A percentile compares a stretch with the other conserved stretches of the same genome.
Conservation (phyloP, 1,140 invertebrate genomes). For the Metaphire vulgaris region DNA sequence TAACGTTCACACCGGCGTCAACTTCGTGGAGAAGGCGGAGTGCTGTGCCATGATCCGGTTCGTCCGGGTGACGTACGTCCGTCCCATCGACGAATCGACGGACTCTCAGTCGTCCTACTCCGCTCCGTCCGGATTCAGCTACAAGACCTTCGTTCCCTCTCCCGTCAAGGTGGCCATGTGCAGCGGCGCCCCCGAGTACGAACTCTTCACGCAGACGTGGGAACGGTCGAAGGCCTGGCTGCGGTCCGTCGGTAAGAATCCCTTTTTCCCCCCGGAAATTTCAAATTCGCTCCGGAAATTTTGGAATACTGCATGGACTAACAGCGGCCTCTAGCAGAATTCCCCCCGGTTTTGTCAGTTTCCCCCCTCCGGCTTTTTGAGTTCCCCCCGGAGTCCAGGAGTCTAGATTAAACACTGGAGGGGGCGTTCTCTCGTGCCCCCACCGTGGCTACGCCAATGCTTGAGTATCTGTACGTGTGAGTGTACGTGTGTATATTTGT, state of each 20-base stretch:
- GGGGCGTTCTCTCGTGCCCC: neutral
- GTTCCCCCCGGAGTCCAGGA: neutral
- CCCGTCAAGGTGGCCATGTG: slow-evolving; percentile 32
- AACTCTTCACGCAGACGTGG: slow-evolving; percentile 24
- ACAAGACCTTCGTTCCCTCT: slow-evolving; percentile 29
- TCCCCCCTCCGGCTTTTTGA: too few relatives aligned
- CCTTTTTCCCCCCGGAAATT: too few relatives aligned
- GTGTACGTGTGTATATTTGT: neutral
- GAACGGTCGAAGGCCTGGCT: slow-evolving; percentile 29
- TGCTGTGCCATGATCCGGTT: slow-evolving; percentile 23
- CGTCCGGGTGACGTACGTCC: slow-evolving; percentile 29
- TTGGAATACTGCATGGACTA: neutral
- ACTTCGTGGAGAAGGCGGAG: slow-evolving; percentile 29
- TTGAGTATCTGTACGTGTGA: neutral
- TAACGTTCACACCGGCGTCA: slow-evolving; percentile 30
- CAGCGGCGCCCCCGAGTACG: slow-evolving; percentile 29
- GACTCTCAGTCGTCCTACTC: slow-evolving; percentile 15
- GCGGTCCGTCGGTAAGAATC: slow-evolving; percentile 24
- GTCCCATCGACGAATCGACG: slow-evolving; percentile 17
- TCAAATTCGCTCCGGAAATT: too few relatives aligned
- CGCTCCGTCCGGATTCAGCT: slow-evolving; percentile 17
- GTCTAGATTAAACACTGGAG: neutral
- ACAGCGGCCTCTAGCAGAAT: neutral
- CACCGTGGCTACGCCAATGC: neutral
- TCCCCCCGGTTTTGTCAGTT: too few relatives aligned